Percentiles rank a stretch among this genome's conserved stretches.
phyloP scores from a whole-genome alignment of 2,797 vertebrate species.

The Nasua narica region DNA sequence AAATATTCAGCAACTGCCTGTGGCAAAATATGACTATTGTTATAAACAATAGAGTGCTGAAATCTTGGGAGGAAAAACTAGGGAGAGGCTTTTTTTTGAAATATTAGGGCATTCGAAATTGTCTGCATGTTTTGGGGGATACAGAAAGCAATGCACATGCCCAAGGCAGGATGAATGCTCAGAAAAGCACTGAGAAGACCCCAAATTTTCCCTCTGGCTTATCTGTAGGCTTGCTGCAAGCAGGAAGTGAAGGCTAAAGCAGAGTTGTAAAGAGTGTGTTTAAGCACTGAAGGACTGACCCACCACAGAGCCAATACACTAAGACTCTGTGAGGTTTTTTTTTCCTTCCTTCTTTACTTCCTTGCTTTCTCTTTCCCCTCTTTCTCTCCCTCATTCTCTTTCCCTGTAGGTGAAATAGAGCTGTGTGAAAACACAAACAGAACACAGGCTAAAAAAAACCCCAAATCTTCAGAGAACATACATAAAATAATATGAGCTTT shows the following conservation, averaged over 20 bases:
- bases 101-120: not conserved
- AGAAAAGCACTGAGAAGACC: not conserved
- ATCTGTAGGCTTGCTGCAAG: not conserved
- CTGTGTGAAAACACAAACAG: not conserved
- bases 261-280: not conserved
- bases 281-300: not conserved
- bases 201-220: not conserved
- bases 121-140: not conserved
- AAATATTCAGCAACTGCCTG: not conserved
- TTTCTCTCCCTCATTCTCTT: not conserved
- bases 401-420: not conserved
- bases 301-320: not conserved
- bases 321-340: not conserved
- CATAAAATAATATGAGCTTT: not conserved
- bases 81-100: not conserved
- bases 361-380: not conserved
- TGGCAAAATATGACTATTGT: not conserved
- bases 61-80: not conserved
- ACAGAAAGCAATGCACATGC: not conserved
- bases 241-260: not conserved
- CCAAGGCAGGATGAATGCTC: not conserved
- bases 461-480: not conserved
- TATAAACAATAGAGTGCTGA: not conserved
- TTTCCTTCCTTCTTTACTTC: not conserved
- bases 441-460: not conserved